Conservation (phyloP, 2,888 invertebrate genomes). For the Mycogona germanica region DNA sequence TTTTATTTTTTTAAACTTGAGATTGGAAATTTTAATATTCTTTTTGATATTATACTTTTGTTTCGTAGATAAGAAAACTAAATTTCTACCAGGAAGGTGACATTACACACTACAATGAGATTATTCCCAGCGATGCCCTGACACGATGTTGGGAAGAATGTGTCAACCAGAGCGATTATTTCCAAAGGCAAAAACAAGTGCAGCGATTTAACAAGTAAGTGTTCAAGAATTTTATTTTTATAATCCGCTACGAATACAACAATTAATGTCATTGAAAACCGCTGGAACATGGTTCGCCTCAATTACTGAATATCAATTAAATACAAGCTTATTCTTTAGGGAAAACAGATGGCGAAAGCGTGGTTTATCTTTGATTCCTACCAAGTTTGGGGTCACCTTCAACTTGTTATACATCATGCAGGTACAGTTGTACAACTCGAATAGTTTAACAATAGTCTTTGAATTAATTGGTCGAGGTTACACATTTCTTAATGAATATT, state of each 20-base stretch:
- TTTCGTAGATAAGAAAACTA: conserved; percentile 41
- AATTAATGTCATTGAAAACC: too few relatives aligned
- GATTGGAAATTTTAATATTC: neutral
- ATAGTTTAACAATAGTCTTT: too few relatives aligned
- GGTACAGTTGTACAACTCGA: too few relatives aligned
- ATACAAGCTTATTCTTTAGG: conserved; percentile 37
- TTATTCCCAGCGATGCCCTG: conserved; percentile 56
- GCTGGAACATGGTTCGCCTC: neutral
- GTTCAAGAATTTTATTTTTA: too few relatives aligned
- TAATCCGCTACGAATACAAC: too few relatives aligned
- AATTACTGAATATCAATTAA: neutral
- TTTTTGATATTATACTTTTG: conserved; percentile 4
- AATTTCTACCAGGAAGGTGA: conserved; percentile 74
- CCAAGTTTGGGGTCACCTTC: conserved; percentile 74
- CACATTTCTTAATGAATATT: too few relatives aligned
- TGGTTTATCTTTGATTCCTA: conserved; percentile 67
- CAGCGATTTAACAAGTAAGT: conserved; percentile 55
- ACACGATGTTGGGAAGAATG: conserved; percentile 67
- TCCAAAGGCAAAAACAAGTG: conserved; percentile 44
- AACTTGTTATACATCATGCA: conserved; percentile 64
- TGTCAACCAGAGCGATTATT: conserved; percentile 49
- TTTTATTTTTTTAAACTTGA: too few relatives aligned
- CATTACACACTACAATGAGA: conserved; percentile 62
- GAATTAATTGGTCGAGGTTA: too few relatives aligned
- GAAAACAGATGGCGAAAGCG: conserved; percentile 73